Percentiles rank a stretch among this genome's conserved stretches.
Conservation (phyloP, 2,888 invertebrate species). For the Tethea ocularis region DNA sequence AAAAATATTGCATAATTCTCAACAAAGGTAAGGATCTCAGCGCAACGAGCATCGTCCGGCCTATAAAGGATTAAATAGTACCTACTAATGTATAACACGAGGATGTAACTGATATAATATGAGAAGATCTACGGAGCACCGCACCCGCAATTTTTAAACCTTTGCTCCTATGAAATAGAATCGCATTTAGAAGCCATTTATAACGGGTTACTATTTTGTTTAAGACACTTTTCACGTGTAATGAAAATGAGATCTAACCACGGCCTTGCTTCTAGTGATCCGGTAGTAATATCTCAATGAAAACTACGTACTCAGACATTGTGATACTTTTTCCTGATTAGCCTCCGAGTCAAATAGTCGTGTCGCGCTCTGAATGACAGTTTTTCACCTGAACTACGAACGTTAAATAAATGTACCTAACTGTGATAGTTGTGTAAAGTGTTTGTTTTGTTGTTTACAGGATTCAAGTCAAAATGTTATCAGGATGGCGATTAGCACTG, state of each 20-base stretch:
- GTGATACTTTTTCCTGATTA: constrained; percentile 58
- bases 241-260: constrained; percentile 4
- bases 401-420: constrained; percentile 18
- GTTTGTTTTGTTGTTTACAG: constrained; percentile 47
- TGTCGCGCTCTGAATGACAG: constrained; percentile 26
- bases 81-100: neutral
- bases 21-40: neutral
- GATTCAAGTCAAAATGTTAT: constrained; percentile 62
- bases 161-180: neutral
- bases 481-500: constrained; percentile 71
- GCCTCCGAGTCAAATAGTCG: constrained; percentile 50
- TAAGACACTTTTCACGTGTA: constrained; percentile 3
- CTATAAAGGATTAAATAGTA: constrained; percentile 1
- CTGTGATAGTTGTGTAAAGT: constrained; percentile 19
- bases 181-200: neutral
- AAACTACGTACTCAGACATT: constrained; percentile 34
- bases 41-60: constrained; percentile 3
- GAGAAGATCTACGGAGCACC: neutral
- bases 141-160: neutral
- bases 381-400: neutral
- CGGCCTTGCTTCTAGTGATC: constrained; percentile 41
- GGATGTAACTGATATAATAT: neutral
- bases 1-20: neutral
- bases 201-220: neutral
- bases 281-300: constrained; percentile 49